Percentiles rank a stretch among this genome's conserved stretches.
Evolutionary conservation across 2,797 vertebrate species (phyloP).

Genomic region (Spinus olivaceus): DNA sequence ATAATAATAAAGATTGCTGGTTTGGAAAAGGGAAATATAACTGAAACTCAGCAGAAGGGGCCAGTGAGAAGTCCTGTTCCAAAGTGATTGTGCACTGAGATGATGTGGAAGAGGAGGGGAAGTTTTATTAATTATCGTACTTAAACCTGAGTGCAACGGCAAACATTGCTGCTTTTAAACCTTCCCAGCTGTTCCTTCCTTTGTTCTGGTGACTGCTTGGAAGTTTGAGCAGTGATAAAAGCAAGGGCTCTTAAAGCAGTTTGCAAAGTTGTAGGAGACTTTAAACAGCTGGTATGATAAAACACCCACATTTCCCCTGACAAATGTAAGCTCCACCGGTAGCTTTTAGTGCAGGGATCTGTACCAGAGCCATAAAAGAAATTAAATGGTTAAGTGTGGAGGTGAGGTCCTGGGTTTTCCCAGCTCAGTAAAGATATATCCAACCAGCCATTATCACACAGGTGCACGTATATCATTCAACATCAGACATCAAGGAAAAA

Average conservation of each 20-base stretch:
- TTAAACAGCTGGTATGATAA: constrained; percentile 70
- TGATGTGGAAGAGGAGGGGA: neutral
- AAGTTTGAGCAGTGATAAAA: constrained; percentile 63
- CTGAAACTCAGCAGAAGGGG: neutral
- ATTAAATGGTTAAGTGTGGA: constrained; percentile 32
- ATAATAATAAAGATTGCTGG: neutral
- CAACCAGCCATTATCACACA: constrained; percentile 24
- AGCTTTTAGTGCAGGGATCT: constrained; percentile 58
- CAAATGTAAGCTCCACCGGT: constrained; percentile 56
- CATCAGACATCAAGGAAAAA: constrained; percentile 33
- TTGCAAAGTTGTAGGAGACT: constrained; percentile 63
- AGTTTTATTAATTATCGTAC: constrained; percentile 19
- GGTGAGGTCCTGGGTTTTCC: constrained; percentile 29
- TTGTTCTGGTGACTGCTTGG: constrained; percentile 47
- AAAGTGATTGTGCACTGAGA: neutral
- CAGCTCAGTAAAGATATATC: constrained; percentile 35
- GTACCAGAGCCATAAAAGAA: constrained; percentile 32
- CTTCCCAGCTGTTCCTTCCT: constrained; percentile 54
- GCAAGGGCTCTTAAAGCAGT: constrained; percentile 42
- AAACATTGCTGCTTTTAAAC: constrained; percentile 34
- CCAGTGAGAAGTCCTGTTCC: neutral
- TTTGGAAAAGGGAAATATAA: neutral
- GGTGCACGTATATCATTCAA: constrained; percentile 44
- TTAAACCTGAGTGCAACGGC: constrained; percentile 22
- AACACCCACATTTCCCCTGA: constrained; percentile 58